Evolutionary conservation across 2,797 vertebrate genomes (phyloP), one percentile per base, ranked within the genome.

Genomic region (Callimico goeldii): DNA sequence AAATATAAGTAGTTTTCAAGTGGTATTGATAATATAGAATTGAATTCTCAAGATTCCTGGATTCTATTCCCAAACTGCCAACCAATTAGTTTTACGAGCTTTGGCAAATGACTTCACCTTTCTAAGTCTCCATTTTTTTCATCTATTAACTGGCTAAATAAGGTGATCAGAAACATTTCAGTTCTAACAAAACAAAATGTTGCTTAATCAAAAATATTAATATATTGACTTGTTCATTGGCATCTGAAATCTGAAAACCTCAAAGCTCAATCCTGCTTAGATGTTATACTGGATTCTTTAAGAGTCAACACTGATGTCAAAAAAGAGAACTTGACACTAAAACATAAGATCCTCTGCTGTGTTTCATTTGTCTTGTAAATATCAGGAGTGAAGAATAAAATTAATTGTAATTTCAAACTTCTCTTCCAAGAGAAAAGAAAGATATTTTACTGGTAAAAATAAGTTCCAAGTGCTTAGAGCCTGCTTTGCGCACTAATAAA

Each of bases 401-500:
- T 24, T 3, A 81, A 95, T 0, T 50, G 9, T 57, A 95, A 80
- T 97, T 95, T 96, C 83, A 98, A 97, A 97, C n/a, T 96, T 97
- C 75, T 81, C 72, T 36, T 95, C 33, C 89, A 92, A 95, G 58
- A 76, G 39, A 95, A 28, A 90, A 97, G 43, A 91, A 77, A 33
- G 28, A 33, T 95, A 88, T 97, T 98, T 96, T 96, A 91, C 50
- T 93, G 58, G 50, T 96, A 91, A 97, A 94, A 97, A 97, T 97
- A 95, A 94, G 97, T 97, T 97, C 64, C 89, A 87, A 96, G 55
- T 97, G 87, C 96, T 98, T 94, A 93, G 88, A 97, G 95, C 15
- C 91, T 97, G 12, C 96, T 98, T 96, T 98, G 89, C 64, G 55
- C 52, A 97, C 98, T 98, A 99, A 98, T 99, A 98, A 98, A 98